phyloP scores from a whole-genome alignment of 92 coral and sea anemone species.

The Phenganax marumi region DNA sequence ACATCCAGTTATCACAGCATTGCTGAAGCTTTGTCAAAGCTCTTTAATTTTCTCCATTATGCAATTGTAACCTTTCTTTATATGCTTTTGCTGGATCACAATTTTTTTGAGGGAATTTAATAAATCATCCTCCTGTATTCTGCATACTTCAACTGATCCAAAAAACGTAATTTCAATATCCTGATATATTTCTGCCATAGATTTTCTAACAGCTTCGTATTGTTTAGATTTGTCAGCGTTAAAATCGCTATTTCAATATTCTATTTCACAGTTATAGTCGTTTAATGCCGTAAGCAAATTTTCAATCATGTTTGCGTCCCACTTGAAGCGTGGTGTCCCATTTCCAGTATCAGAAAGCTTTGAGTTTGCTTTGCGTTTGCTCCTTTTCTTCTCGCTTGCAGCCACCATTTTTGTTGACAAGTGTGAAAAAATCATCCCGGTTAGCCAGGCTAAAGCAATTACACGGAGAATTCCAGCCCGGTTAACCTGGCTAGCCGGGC shows the following conservation, averaged over 20 bases:
- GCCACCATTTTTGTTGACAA: too few species aligned
- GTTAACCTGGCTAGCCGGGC: too few species aligned
- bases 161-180: background rate
- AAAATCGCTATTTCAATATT: background rate
- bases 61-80: background rate
- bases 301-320: background rate
- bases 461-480: too few species aligned
- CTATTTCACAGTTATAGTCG: background rate
- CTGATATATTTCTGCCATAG: background rate
- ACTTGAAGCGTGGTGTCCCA: background rate
- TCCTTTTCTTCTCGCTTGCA: too few species aligned
- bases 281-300: background rate
- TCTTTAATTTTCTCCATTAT: background rate
- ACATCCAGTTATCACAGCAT: background rate
- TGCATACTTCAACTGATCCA: background rate
- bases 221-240: slow-evolving; percentile 4
- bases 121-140: background rate
- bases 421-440: too few species aligned
- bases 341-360: too few species aligned
- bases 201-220: background rate
- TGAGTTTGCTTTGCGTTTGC: too few species aligned
- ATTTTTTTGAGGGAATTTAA: background rate
- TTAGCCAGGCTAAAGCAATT: too few species aligned
- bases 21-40: background rate
- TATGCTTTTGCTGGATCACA: background rate